Percentiles rank a stretch among this genome's conserved stretches.
phyloP scores from a whole-genome alignment of 1,140 invertebrate species.

The Drosophila teissieri region DNA sequence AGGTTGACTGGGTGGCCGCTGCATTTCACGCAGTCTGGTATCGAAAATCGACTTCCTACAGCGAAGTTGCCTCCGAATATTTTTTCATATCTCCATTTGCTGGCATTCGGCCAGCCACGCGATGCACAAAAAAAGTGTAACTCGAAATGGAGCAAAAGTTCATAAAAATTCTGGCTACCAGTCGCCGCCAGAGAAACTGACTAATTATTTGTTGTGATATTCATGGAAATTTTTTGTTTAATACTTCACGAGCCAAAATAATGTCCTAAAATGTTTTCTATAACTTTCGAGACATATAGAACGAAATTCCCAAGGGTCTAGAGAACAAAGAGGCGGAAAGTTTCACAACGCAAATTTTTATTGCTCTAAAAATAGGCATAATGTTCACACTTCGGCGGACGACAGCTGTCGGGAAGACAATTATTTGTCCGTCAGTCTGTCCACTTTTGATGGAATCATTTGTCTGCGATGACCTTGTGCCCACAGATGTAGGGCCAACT shows the following conservation, averaged over 20 bases:
- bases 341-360: not conserved
- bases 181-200: slow-evolving; percentile 7
- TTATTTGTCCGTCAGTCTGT: slow-evolving; percentile 20
- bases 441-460: slow-evolving; percentile 49
- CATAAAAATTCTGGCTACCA: slow-evolving; percentile 58
- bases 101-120: slow-evolving; percentile 63
- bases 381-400: slow-evolving; percentile 32
- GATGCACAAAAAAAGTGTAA: slow-evolving; percentile 33
- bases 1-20: slow-evolving; percentile 51
- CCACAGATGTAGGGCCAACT: slow-evolving; percentile 51
- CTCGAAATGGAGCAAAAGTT: slow-evolving; percentile 79
- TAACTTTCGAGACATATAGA: too few relatives aligned
- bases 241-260: not conserved
- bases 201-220: slow-evolving; percentile 22
- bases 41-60: slow-evolving; percentile 1
- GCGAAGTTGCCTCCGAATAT: not conserved
- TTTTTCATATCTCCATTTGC: slow-evolving; percentile 5
- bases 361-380: slow-evolving; percentile 23
- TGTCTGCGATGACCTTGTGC: slow-evolving; percentile 39
- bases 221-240: slow-evolving; percentile 21
- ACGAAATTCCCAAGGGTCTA: not conserved
- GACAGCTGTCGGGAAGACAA: slow-evolving; percentile 43
- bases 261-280: slow-evolving; percentile 10
- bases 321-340: not conserved
- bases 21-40: slow-evolving; percentile 50